Conservation (phyloP, 2,797 vertebrate genomes). For the Triplophysa bombifrons region DNA sequence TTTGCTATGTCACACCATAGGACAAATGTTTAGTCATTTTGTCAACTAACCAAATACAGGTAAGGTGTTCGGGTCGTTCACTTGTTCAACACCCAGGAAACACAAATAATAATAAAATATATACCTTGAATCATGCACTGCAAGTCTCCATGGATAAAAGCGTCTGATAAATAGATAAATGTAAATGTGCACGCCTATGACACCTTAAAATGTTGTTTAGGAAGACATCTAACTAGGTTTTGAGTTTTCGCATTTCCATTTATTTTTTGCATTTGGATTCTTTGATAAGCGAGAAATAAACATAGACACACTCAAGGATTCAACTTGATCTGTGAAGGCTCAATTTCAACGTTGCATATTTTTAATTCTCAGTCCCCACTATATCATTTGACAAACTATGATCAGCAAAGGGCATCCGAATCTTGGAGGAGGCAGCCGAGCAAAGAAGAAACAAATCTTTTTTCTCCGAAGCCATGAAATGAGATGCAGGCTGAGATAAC, state of each 20-base stretch:
- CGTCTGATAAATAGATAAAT: too few species aligned
- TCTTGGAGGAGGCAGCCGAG: not conserved
- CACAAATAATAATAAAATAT: too few species aligned
- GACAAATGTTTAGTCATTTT: too few species aligned
- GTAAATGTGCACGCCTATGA: too few species aligned
- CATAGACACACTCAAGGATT: not conserved
- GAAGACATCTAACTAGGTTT: not conserved
- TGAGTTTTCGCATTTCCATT: too few species aligned
- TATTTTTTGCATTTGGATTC: too few species aligned
- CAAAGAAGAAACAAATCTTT: slow-evolving; percentile 27
- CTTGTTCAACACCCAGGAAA: too few species aligned
- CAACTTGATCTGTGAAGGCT: not conserved
- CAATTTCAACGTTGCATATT: not conserved
- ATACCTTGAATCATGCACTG: too few species aligned
- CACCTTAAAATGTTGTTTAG: not conserved
- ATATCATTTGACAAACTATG: not conserved
- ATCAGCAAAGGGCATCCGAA: not conserved
- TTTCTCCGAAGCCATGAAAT: slow-evolving; percentile 11
- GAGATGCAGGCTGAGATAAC: slow-evolving; percentile 31
- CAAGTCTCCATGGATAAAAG: too few species aligned
- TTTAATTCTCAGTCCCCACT: not conserved
- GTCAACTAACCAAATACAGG: too few species aligned
- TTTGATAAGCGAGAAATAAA: not conserved
- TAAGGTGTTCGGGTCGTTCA: too few species aligned
- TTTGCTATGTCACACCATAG: too few species aligned